Base-by-base conservation (phyloP, 2,888 invertebrate species). In the Lapara coniferarum region DNA sequence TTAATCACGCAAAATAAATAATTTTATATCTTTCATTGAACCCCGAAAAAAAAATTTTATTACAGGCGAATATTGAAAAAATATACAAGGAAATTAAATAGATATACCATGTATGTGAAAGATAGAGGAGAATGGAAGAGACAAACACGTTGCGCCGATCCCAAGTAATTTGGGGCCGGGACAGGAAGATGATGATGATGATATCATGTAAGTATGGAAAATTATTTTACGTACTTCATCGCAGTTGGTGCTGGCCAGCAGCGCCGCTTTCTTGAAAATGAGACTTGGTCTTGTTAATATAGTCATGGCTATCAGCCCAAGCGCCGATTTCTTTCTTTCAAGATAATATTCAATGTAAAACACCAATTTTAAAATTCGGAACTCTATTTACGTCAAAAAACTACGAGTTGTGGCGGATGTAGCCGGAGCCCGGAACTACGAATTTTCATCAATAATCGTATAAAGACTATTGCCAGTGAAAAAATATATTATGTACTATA, bases 281-380 rank as follows among this genome's bases (percentile, higher is more conserved):
- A 83, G 72, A 73, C 95, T 95, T 46, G 96, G 95, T 87, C 97
- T 97, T 10, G 96, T 96, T 79, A 97, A 93, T 86, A 97, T 95
- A 73, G 97, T 97, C 97, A 98, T 98, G 76, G 83, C 94, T 70
- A 44, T 19, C 37, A 56, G 70, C 67, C 51, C 70, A 37, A 55
- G n/a, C 57, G 14, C 66, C 72, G 44, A 67, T 56, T 56, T 25
- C 55, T 63, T 25, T 63, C 19, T 49, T 63, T 8, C 1, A 49
- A 46, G 37, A 7, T 37, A 63, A 7, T 16, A 63, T 13, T 49
- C 7, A 37, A 13, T 66, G 5, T 4, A n/a, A 25, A 25, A 52
- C 14, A 30, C 25, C 52, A 66, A 25, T 66, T 66, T 53, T 53
- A 66, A 46, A 66, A 63, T 46, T 13, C 63, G 16, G 52, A 68